These are phyloP conservation scores for Thereva nobilitata DNA, from an alignment of 2,888 invertebrate species.

Conservation along the genomic window DNA sequence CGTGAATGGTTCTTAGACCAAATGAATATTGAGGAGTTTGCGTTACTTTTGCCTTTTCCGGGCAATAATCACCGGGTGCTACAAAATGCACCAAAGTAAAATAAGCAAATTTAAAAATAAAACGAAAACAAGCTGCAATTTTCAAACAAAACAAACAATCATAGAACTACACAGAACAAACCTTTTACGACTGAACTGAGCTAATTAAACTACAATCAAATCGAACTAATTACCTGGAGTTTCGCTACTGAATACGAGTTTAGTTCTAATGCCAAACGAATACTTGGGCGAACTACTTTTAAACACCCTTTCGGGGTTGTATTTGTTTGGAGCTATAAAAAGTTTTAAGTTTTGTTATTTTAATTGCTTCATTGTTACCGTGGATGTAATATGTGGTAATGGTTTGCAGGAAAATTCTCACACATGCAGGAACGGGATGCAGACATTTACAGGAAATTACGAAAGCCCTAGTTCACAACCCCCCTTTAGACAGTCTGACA, in stretches of 20 bases:
- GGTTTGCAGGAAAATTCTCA: too few species aligned
- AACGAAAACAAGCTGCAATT: slow-evolving; percentile 29
- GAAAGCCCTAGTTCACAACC: too few species aligned
- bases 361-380: not conserved
- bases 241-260: slow-evolving; percentile 51
- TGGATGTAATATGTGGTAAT: not conserved
- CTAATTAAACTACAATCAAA: not conserved
- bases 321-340: slow-evolving; percentile 55
- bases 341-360: slow-evolving; percentile 2
- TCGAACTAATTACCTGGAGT: slow-evolving; percentile 51
- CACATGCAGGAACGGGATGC: too few species aligned
- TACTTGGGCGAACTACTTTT: slow-evolving; percentile 51
- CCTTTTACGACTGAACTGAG: slow-evolving; percentile 12
- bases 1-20: slow-evolving; percentile 65
- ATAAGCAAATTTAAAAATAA: slow-evolving; percentile 13
- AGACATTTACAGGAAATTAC: too few species aligned
- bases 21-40: slow-evolving; percentile 64
- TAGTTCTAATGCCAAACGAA: slow-evolving; percentile 56
- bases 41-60: slow-evolving; percentile 67
- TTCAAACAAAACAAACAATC: slow-evolving; percentile 24
- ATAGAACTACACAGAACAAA: slow-evolving; percentile 15
- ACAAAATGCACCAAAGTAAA: slow-evolving; percentile 24
- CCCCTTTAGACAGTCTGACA: too few species aligned
- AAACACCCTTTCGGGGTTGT: slow-evolving; percentile 61
- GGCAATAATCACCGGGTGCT: slow-evolving; percentile 65